A percentile compares a stretch with the other conserved stretches of the same genome.
phyloP scores from a whole-genome alignment of 2,888 invertebrate species.

The Eristalis pertinax region DNA sequence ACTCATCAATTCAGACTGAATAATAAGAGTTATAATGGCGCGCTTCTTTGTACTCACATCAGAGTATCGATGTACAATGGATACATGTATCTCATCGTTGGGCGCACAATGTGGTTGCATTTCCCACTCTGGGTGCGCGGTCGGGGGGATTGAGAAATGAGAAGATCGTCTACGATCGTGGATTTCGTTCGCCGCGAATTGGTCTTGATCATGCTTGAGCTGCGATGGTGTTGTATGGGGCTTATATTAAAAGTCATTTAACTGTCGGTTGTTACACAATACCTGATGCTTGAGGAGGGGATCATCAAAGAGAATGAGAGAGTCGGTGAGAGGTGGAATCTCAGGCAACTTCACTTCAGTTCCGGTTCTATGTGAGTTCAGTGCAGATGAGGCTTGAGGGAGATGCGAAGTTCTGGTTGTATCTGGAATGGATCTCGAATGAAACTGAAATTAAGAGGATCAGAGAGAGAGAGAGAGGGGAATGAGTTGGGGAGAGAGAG shows the following conservation, averaged over 20 bases:
- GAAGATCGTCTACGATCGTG: not conserved
- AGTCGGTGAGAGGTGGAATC: not conserved
- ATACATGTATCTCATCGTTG: not conserved
- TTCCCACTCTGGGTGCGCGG: not conserved
- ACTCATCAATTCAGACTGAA: constrained; percentile 10
- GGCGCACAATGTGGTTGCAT: not conserved
- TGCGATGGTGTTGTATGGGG: not conserved
- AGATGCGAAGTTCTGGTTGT: no score
- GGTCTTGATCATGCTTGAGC: not conserved
- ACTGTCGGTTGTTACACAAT: not conserved
- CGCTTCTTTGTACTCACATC: not conserved
- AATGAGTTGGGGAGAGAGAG: no score
- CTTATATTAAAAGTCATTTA: not conserved
- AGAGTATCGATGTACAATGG: not conserved
- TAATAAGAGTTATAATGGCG: not conserved
- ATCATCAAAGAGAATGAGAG: not conserved
- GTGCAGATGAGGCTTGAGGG: no score
- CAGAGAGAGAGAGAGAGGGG: no score
- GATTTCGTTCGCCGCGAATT: not conserved
- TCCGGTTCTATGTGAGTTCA: not conserved
- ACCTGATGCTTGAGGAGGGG: not conserved
- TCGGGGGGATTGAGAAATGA: not conserved
- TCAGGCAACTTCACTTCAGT: not conserved
- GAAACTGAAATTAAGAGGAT: no score
- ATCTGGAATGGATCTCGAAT: no score